Evolutionary conservation across 2,797 vertebrate species (phyloP).

Genomic region (Artibeus jamaicensis): DNA sequence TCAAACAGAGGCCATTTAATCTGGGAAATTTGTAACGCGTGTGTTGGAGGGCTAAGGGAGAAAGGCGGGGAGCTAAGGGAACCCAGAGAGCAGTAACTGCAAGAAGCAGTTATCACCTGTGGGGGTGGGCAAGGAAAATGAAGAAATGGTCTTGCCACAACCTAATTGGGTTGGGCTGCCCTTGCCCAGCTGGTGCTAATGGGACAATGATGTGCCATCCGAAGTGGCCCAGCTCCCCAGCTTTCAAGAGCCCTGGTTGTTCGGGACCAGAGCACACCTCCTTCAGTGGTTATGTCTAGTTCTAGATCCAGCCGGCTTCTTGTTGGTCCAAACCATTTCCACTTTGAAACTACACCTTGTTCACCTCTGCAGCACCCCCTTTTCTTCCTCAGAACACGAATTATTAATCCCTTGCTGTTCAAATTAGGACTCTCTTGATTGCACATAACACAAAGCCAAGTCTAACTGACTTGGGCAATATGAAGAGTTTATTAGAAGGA

Average conservation of each 20-base stretch:
- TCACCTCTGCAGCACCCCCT: background rate
- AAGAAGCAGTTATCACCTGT: background rate
- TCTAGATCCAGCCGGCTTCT: background rate
- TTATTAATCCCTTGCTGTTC: background rate
- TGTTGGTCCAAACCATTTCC: background rate
- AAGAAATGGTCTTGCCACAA: background rate
- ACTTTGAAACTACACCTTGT: background rate
- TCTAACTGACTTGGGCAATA: background rate
- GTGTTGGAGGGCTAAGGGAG: background rate
- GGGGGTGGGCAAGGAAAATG: background rate
- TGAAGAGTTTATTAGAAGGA: background rate
- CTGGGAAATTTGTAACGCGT: background rate
- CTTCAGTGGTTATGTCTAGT: background rate
- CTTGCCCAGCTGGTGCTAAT: background rate
- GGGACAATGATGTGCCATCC: background rate
- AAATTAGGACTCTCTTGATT: background rate
- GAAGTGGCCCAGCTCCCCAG: background rate
- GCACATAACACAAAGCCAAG: background rate
- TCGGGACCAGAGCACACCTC: background rate
- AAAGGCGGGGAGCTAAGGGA: background rate
- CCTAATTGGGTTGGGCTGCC: background rate
- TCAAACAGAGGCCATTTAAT: background rate
- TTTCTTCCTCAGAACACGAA: background rate
- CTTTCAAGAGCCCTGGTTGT: background rate
- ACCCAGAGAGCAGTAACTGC: background rate